phyloP scores from a whole-genome alignment of 1,140 invertebrate genomes.

The Calosoma granatense region DNA sequence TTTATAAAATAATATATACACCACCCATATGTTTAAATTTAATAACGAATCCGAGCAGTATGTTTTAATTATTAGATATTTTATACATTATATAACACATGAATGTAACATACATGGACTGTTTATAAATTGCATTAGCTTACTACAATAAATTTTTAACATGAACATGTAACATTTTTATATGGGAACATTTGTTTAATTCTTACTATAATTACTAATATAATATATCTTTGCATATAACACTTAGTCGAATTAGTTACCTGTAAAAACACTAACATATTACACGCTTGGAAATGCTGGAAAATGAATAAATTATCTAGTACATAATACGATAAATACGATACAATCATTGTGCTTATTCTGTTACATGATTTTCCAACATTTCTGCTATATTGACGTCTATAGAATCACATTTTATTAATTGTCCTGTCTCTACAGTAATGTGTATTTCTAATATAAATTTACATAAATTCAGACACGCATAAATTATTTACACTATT shows the following conservation, averaged over 20 bases:
- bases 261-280: too few relatives aligned
- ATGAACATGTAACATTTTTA: not conserved
- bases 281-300: too few relatives aligned
- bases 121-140: not conserved
- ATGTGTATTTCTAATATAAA: not conserved
- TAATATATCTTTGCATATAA: too few relatives aligned
- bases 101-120: not conserved
- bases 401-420: too few relatives aligned
- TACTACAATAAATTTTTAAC: not conserved
- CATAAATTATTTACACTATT: not conserved
- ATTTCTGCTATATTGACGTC: too few relatives aligned
- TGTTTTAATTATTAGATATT: not conserved
- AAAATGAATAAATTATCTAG: too few relatives aligned
- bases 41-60: not conserved
- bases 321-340: too few relatives aligned
- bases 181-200: not conserved
- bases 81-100: not conserved
- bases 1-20: conserved; percentile 7
- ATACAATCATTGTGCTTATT: too few relatives aligned
- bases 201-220: too few relatives aligned
- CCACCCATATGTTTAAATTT: not conserved
- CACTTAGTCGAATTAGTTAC: too few relatives aligned
- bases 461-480: conserved; percentile 6
- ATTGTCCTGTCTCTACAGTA: too few relatives aligned
- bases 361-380: too few relatives aligned